Base-by-base conservation (phyloP, 2,888 invertebrate species). In the Saturnia pavonia region DNA sequence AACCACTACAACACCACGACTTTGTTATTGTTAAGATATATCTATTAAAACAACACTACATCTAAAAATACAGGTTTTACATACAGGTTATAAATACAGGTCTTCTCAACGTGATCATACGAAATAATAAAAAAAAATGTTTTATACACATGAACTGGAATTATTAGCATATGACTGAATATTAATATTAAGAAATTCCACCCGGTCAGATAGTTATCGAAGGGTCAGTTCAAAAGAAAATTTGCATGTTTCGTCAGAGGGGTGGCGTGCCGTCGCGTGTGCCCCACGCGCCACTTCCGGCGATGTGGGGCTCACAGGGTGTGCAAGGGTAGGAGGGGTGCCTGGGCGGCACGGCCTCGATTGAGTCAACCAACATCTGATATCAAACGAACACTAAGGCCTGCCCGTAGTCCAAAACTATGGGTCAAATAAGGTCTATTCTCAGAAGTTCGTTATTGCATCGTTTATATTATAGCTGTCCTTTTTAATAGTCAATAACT, bases 271-370 rank as follows among this genome's bases (percentile, higher is more conserved):
- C 72, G 77, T 71, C 80, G 85, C 91, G 91, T 91, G 91, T 91
- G 91, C 85, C 77, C 82, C 84, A 82, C 88, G 78, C 84, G 86
- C 86, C 80, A 87, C 90, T 91, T 91, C 91, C 91, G 90, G 88
- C 78, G 81, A 2, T 25, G 57, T 14, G 19, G 72, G 72, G 67
- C 70, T 67, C 69, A 69, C 69, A 72, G 70, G 72, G 74, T 1
- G 78, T 67, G 69, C 71, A 48, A 72, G 67, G 72, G 76, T 71
- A 79, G 84, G 77, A 34, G 34, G 34, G 34, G 34, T 4, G 34
- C 2, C 2, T 2, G 78, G 75, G 76, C 75, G 75, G 71, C 74
- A 73, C 82, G 84, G 80, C 88, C 91, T 89, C 91, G 91, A 90
- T 91, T 86, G 89, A 85, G 78, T n/a, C 85, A 78, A 74, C 82